A percentile compares a stretch with the other conserved stretches of the same genome.
Conservation (phyloP, 2,113 vertebrate genomes). For the Tyto alba region DNA sequence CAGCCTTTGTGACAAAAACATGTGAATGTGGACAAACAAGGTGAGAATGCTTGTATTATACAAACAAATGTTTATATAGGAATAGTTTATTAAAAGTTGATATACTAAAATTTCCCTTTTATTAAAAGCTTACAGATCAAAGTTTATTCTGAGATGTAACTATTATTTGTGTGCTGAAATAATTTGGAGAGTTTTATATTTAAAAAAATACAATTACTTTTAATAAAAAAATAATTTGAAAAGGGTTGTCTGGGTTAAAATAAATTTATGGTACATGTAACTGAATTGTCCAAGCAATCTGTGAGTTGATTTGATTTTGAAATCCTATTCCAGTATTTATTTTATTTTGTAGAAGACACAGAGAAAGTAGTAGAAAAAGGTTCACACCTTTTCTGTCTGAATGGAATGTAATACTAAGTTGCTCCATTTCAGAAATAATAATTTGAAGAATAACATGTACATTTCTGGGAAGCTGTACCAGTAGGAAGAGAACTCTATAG, state of each 20-base stretch:
- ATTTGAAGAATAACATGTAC: background rate
- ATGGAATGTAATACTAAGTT: background rate
- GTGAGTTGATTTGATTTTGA: background rate
- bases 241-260: background rate
- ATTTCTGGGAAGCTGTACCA: background rate
- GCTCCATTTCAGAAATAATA: background rate
- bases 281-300: background rate
- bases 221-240: background rate
- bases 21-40: constrained; percentile 92
- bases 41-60: constrained; percentile 68
- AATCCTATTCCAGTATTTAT: background rate
- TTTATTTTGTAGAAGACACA: background rate
- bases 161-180: background rate
- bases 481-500: background rate
- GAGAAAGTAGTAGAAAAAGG: background rate
- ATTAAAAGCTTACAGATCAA: background rate
- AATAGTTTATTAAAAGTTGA: background rate
- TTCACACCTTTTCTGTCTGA: background rate
- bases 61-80: background rate
- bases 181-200: background rate
- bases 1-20: constrained; percentile 89
- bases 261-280: background rate
- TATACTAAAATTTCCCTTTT: background rate
- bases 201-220: background rate
- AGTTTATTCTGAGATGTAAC: background rate